Evolutionary conservation across 1,140 invertebrate species (phyloP), one percentile per base, ranked within the genome.

Genomic region (Rhagoletis zephyria): DNA sequence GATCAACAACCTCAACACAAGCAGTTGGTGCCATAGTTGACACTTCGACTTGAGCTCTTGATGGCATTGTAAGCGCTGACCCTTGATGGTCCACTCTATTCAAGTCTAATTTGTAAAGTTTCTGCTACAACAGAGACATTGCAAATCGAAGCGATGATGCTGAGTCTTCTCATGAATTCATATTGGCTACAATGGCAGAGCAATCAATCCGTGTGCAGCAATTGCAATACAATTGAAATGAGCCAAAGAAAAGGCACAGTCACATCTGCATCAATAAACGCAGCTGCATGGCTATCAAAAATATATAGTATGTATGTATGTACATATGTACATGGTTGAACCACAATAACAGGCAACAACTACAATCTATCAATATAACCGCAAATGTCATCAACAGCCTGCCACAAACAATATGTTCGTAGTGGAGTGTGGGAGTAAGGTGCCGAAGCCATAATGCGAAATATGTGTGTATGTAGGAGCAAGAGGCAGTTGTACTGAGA

Each of bases 371-470:
- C 45, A 81, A 81, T 81, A 81, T 56, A 56, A 81, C 74, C 74
- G 16, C 74, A 81, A 81, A 81, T 81, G 74, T 81, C 74, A 81
- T 81, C 74, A 81, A 81, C 74, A 56, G 74, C 74, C n/a, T 56
- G 48, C 74, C 51, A 9, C 74, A 56, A 81, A 59, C 51, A 19
- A 81, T 81, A 9, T 51, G 14, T 74, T 9, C 19, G 48, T 19
- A 81, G 48, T 51, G 16, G 10, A 81, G 14, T 81, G 74, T 59
- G 9, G 74, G 7, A 81, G 74, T 45, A 81, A 81, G 56, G n/a
- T 56, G 19, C n/a, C n/a, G n/a, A 19, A 56, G 51, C 16, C 45
- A 51, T 16, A 63, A 14, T 63, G 61, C n/a, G 16, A 63, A 63
- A 16, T 30, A 30, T 63, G 61, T 14, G 12, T 12, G 16, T 63